Evolutionary conservation across 2,888 invertebrate species (phyloP), one percentile per base, ranked within the genome.

Genomic region (Aleiodes leptofemur): DNA sequence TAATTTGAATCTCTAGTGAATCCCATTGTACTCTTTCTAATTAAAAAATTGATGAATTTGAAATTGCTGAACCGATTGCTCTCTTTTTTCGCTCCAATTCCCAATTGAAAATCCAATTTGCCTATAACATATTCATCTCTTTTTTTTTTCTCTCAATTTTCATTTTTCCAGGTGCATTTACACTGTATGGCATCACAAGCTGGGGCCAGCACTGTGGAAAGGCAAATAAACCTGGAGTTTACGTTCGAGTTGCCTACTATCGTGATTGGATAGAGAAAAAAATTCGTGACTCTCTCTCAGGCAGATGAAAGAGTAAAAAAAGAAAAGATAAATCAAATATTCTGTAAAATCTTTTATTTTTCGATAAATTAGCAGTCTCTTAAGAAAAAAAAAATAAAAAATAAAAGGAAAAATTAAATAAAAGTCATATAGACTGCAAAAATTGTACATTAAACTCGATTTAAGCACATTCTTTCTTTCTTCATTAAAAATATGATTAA

Each of bases 181-280:
- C 93, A 0, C 86, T 95, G 14, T 93, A 93, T 81, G 95, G 95
- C 38, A 90, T 95, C 9, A 95, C 94, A 31, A 95, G 95, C 48
- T 95, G 95, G 95, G 95, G 95, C 13, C 93, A 94, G 79, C 94
- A 94, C 74, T 95, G 95, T 82, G 95, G 95, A 6, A 91, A 92
- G 81, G 92, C 93, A 8, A 94, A 95, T 84, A 94, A 94, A 83
- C 95, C 95, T 0, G 95, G 95, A 2, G 94, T 95, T 55, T 95
- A 95, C 86, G 93, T 94, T 0, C 92, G 92, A 73, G 91, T 95
- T 11, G 90, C 92, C 11, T 88, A 93, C 83, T 95, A 94, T 84
- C 90, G 93, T 66, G 90, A 91, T 77, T 95, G 95, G 95, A 94
- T 95, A 76, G 92, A 93, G 77, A 89, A 91, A 69, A 93, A 91